A percentile compares a stretch with the other conserved stretches of the same genome.
phyloP scores from a whole-genome alignment of 2,797 vertebrate genomes.

The Hippoglossus hippoglossus region DNA sequence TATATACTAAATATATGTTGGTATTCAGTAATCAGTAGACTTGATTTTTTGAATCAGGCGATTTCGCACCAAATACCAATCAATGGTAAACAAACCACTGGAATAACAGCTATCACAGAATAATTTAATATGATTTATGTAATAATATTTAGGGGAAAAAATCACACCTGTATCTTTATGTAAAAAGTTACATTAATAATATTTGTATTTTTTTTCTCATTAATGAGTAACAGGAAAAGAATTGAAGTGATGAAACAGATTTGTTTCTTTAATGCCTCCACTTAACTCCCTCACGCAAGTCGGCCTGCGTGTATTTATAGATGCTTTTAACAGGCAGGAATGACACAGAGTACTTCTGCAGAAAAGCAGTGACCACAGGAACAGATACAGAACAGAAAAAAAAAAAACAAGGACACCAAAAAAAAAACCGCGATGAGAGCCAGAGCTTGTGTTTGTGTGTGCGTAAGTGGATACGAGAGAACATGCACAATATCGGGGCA shows the following conservation, averaged over 20 bases:
- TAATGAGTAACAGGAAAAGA: not conserved
- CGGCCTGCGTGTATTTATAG: slow-evolving; percentile 10
- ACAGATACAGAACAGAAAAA: not conserved
- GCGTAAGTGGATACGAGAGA: slow-evolving; percentile 24
- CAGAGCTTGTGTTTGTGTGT: slow-evolving; percentile 2
- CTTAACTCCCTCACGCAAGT: not conserved
- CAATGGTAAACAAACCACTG: too few relatives aligned
- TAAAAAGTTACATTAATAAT: not conserved
- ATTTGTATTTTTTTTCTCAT: not conserved
- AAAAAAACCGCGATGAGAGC: slow-evolving; percentile 16
- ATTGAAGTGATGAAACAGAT: not conserved
- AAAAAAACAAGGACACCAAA: slow-evolving; percentile 17
- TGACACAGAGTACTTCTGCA: slow-evolving; percentile 17
- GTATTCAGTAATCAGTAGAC: not conserved
- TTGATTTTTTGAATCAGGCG: not conserved
- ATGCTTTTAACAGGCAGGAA: slow-evolving; percentile 24
- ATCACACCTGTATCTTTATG: not conserved
- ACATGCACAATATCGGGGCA: slow-evolving; percentile 8
- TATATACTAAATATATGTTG: not conserved
- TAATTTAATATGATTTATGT: not conserved
- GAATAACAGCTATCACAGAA: too few relatives aligned
- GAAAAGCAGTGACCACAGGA: slow-evolving; percentile 14
- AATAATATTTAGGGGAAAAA: not conserved
- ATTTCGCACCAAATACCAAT: too few relatives aligned
- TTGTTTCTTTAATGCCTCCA: not conserved